Evolutionary conservation across 2,888 invertebrate genomes (phyloP), one percentile per base, ranked within the genome.

Genomic region (Plebejus anna): DNA sequence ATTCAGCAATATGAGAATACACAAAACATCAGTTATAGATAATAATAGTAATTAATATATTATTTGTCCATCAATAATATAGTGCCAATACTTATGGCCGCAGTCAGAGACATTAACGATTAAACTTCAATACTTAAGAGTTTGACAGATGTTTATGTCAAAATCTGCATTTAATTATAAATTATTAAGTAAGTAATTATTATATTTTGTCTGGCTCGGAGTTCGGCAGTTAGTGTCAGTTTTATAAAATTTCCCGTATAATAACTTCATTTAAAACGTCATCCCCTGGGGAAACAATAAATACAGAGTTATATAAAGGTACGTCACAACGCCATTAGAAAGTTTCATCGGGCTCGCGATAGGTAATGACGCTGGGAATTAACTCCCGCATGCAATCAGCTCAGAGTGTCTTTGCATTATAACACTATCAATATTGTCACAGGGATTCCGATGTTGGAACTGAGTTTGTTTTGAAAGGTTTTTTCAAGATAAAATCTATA

Each of bases 341-440:
- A 42, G 42, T 71, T 71, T 42, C 71, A 71, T 42, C 75, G 51
- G 28, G 70, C 22, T 32, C 16, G 55, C 55, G 73, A 51, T 72
- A 72, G 75, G 76, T 75, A 79, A 79, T 80, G 76, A 80, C 78
- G 75, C 76, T 76, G 79, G 78, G 79, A 80, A 70, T 80, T 80
- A 77, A 78, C 38, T 80, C 79, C 79, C 79, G 22, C 76, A 76
- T 77, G 80, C 79, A 80, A 80, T 80, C 79, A 76, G 66, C 77
- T 75, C 77, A 42, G 66, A 36, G 70, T 76, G 79, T 77, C 76
- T 80, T 78, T 79, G 76, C 77, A 79, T 77, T 66, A 42, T 75
- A 71, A 59, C 38, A 75, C 42, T 36, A 75, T 59, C 75, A 76
- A 70, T 70, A 73, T 76, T 73, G 70, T 75, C 55, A 72, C n/a